phyloP scores from a whole-genome alignment of 1,140 invertebrate species.

The Drosophila takahashii region DNA sequence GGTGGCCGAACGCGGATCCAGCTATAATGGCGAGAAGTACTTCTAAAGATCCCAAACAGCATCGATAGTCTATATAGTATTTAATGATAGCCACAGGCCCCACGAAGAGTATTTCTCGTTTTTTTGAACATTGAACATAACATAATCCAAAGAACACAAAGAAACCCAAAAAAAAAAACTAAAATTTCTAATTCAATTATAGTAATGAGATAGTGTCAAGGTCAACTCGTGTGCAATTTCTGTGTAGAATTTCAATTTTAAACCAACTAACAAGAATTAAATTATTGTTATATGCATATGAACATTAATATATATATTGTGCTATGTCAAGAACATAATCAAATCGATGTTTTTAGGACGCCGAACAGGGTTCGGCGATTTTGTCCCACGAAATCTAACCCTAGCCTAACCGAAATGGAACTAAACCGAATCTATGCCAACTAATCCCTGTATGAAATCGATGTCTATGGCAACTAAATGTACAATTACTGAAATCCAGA shows the following conservation, averaged over 20 bases:
- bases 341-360: constrained; percentile 64
- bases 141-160: constrained; percentile 29
- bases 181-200: constrained; percentile 24
- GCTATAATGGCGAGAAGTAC: constrained; percentile 74
- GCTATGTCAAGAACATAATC: constrained; percentile 69
- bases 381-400: constrained; percentile 45
- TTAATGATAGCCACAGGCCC: constrained; percentile 23
- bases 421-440: constrained; percentile 40
- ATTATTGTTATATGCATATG: constrained; percentile 51
- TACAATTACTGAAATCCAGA: constrained; percentile 43
- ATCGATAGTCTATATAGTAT: constrained; percentile 19
- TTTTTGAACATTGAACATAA: constrained; percentile 24
- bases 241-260: constrained; percentile 66
- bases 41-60: constrained; percentile 50
- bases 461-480: constrained; percentile 61
- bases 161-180: background rate
- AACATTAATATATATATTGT: constrained; percentile 29
- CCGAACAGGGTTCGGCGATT: constrained; percentile 56
- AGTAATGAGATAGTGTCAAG: constrained; percentile 33
- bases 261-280: constrained; percentile 37
- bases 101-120: constrained; percentile 25
- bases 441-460: constrained; percentile 51
- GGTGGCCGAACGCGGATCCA: constrained; percentile 61
- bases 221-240: constrained; percentile 70
- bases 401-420: constrained; percentile 25